These are phyloP conservation scores for Perca fluviatilis DNA, from an alignment of 2,113 vertebrate species.

Conservation along the genomic window DNA sequence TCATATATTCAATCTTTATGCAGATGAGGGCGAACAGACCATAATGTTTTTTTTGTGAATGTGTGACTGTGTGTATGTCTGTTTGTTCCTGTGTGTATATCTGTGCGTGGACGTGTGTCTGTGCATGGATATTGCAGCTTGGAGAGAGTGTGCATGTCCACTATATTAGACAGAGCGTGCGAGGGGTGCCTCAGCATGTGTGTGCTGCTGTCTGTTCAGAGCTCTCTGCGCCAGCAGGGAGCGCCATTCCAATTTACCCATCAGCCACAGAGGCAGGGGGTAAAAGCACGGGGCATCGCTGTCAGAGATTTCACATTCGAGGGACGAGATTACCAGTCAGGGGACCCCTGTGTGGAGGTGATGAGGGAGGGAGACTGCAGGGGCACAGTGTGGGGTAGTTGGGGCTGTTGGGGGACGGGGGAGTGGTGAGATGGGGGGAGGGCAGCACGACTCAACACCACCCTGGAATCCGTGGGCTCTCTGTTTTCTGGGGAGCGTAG, in stretches of 20 bases:
- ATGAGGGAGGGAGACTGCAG: slow-evolving; percentile 79
- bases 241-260: slow-evolving; percentile 85
- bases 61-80: slow-evolving; percentile 24
- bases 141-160: slow-evolving; percentile 79
- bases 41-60: slow-evolving; percentile 41
- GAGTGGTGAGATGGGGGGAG: slow-evolving; percentile 48
- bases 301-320: slow-evolving; percentile 82
- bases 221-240: slow-evolving; percentile 83
- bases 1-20: slow-evolving; percentile 82
- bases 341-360: slow-evolving; percentile 78
- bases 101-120: slow-evolving; percentile 61
- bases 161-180: slow-evolving; percentile 80
- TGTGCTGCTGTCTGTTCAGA: slow-evolving; percentile 77
- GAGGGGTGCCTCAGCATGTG: slow-evolving; percentile 78
- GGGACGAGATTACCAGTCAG: slow-evolving; percentile 84
- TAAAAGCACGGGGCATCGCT: slow-evolving; percentile 78
- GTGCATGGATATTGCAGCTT: slow-evolving; percentile 81
- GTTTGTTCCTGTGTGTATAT: slow-evolving; percentile 44
- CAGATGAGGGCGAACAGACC: slow-evolving; percentile 75
- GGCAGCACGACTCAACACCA: slow-evolving; percentile 58
- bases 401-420: slow-evolving; percentile 58
- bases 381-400: slow-evolving; percentile 67
- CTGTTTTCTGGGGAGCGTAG: slow-evolving; percentile 72
- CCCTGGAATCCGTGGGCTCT: slow-evolving; percentile 73
- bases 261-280: slow-evolving; percentile 79